Evolutionary conservation across 2,113 vertebrate species (phyloP).

Genomic region (Corydoras sp.): DNA sequence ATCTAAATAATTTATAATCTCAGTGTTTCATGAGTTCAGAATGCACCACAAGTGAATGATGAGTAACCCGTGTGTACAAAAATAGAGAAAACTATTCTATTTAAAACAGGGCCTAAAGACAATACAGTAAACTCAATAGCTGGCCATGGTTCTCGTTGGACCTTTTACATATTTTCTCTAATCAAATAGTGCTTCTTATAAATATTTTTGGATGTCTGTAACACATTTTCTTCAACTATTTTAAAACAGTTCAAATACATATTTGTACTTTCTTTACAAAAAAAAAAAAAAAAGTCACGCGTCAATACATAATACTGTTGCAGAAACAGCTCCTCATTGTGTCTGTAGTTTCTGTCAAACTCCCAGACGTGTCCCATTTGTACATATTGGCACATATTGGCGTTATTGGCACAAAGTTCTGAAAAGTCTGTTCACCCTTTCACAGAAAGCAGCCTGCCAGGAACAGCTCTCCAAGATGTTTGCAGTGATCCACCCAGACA

Average conservation of each 20-base stretch:
- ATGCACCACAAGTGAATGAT: slow-evolving; percentile 44
- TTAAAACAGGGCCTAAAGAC: slow-evolving; percentile 63
- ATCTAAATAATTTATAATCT: slow-evolving; percentile 38
- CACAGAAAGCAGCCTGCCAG: slow-evolving; percentile 55
- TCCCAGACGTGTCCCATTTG: slow-evolving; percentile 60
- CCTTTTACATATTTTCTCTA: slow-evolving; percentile 37
- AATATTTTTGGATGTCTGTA: slow-evolving; percentile 61
- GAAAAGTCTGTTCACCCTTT: slow-evolving; percentile 68
- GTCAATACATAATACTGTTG: slow-evolving; percentile 58
- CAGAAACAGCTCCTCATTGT: slow-evolving; percentile 55
- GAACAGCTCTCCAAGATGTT: slow-evolving; percentile 45
- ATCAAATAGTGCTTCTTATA: slow-evolving; percentile 60
- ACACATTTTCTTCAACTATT: slow-evolving; percentile 67
- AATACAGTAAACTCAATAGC: slow-evolving; percentile 53
- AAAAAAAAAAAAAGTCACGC: slow-evolving; percentile 33
- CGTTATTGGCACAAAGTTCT: slow-evolving; percentile 98
- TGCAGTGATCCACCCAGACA: slow-evolving; percentile 1
- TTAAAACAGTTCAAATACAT: slow-evolving; percentile 67
- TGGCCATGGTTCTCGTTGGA: slow-evolving; percentile 50
- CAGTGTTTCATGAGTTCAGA: slow-evolving; percentile 48
- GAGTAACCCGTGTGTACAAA: slow-evolving; percentile 58
- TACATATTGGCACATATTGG: slow-evolving; percentile 96
- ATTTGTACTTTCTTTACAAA: slow-evolving; percentile 58
- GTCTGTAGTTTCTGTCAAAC: slow-evolving; percentile 54
- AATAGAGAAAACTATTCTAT: slow-evolving; percentile 65